Evolutionary conservation across 2,797 vertebrate species (phyloP).

Genomic region (Enteromius treurensis): DNA sequence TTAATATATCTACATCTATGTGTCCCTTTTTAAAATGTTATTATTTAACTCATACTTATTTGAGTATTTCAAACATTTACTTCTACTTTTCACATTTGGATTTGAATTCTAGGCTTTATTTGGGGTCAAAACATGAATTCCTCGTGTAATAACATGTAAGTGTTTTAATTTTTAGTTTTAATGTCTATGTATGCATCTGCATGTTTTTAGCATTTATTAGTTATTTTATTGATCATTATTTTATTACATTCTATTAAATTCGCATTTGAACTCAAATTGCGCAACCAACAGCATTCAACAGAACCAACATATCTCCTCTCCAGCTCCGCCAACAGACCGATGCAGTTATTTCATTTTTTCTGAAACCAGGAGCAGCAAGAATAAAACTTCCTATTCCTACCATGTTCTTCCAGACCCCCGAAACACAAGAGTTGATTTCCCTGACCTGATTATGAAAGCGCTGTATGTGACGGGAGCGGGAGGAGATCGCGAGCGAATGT

Average conservation of each 20-base stretch:
- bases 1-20: too few species aligned
- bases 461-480: background rate
- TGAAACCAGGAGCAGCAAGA: background rate
- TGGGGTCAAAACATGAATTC: too few species aligned
- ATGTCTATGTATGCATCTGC: background rate
- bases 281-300: background rate
- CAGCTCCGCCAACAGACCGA: background rate
- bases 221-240: background rate
- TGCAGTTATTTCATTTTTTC: background rate
- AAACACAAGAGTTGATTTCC: background rate
- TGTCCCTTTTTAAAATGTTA: background rate
- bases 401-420: background rate
- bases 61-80: background rate
- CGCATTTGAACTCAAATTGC: background rate
- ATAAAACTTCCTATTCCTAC: background rate
- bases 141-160: background rate
- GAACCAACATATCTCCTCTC: background rate
- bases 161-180: too few species aligned
- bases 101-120: background rate
- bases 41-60: background rate
- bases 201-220: background rate
- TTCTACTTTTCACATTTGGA: background rate
- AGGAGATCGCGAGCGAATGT: background rate
- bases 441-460: conserved; percentile 1
- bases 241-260: background rate